Evolutionary conservation across 1,140 invertebrate species (phyloP), one percentile per base, ranked within the genome.

Genomic region (Ceratitis capitata): DNA sequence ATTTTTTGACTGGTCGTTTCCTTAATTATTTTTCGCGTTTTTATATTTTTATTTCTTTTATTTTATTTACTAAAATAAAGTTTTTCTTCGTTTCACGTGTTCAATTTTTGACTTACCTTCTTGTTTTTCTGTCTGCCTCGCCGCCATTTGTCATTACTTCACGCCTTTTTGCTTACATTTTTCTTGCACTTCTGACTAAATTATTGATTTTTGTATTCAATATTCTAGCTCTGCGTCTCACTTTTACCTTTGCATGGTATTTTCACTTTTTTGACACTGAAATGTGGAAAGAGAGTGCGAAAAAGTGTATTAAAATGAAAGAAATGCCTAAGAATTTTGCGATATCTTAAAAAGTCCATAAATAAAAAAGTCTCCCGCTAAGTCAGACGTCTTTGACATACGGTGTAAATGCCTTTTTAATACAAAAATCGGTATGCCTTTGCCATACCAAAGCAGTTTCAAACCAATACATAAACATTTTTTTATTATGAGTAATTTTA

Each of bases 331-430:
- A 78, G 69, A 78, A 78, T n/a, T 78, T 78, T 78, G 69, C 29
- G 19, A 78, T 45, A 45, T 42, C 69, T 78, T 78, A 19, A 78
- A 78, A 78, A n/a, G 42, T 39, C 23, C 69, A 78, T 78, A 78
- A 78, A 78, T 78, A 78, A 78, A 83, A 82, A 83, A 35, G 82
- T 83, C 49, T 83, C 82, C 82, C 49, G 82, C 82, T 83, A 83
- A 83, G 82, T 32, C 82, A 83, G 82, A 83, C 82, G 26, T 53
- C 82, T 83, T 83, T 83, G 82, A 83, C 82, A 83, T 49, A 78
- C 69, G 39, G 69, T n/a, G 51, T 39, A 45, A n/a, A 78, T 78
- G 45, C 69, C 69, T 78, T 78, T 5, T 5, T n/a, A n/a, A 78
- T n/a, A n/a, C n/a, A n/a, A n/a, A n/a, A n/a, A n/a, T n/a, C n/a